A percentile compares a stretch with the other conserved stretches of the same genome.
Evolutionary conservation across 2,797 vertebrate species (phyloP).

Genomic region (Parambassis ranga): DNA sequence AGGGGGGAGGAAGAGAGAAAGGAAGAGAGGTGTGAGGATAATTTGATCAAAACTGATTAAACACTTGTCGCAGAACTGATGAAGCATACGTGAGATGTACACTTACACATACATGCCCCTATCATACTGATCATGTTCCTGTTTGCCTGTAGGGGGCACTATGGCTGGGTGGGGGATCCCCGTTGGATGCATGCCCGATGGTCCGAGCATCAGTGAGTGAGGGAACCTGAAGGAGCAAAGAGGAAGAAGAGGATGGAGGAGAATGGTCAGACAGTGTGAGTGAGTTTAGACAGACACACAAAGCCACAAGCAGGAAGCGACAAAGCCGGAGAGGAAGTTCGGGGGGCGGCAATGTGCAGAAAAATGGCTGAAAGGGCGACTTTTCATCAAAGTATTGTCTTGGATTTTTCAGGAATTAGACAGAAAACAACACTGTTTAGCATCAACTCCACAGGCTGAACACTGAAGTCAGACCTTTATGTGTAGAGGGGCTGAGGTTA

Average conservation of each 20-base stretch:
- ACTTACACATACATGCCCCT: constrained; percentile 88
- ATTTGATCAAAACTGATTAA: neutral
- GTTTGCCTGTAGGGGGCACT: constrained; percentile 93
- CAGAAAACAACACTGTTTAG: too few relatives aligned
- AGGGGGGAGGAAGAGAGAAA: too few relatives aligned
- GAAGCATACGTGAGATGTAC: too few relatives aligned
- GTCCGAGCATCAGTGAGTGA: constrained; percentile 94
- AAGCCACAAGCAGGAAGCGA: neutral
- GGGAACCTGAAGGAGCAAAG: constrained; percentile 84
- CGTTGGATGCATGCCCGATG: constrained; percentile 91
- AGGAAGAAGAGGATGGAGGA: neutral
- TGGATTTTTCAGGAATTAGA: too few relatives aligned
- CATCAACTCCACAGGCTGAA: too few relatives aligned
- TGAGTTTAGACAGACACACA: neutral
- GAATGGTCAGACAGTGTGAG: neutral
- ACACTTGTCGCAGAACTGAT: too few relatives aligned
- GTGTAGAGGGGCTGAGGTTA: too few relatives aligned
- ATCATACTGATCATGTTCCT: constrained; percentile 93
- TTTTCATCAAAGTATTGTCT: too few relatives aligned
- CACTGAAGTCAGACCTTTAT: neutral
- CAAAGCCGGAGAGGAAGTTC: constrained; percentile 24
- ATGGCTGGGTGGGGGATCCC: constrained; percentile 97
- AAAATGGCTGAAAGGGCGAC: neutral
- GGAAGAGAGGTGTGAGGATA: too few relatives aligned
- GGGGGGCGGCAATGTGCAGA: constrained; percentile 38